Percentiles rank a stretch among this genome's conserved stretches.
These are phyloP conservation scores for Champsocephalus esox DNA, from an alignment of 2,797 vertebrate species.

Conservation along the genomic window DNA sequence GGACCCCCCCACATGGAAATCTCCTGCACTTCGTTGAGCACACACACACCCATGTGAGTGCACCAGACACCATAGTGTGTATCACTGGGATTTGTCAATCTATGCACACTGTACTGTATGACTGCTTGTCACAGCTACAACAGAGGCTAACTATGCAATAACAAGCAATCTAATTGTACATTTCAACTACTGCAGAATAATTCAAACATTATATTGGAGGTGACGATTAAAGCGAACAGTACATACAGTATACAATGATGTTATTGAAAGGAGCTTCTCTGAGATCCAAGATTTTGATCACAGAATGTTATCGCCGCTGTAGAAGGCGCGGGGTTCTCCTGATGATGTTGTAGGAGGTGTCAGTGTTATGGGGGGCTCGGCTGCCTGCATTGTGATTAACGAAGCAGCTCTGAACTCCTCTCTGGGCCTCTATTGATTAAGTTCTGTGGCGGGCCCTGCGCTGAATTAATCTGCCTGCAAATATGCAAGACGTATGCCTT, in stretches of 20 bases:
- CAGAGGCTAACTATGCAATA: too few species aligned
- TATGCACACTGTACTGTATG: neutral
- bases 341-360: slow-evolving; percentile 74
- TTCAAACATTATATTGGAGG: slow-evolving; percentile 1
- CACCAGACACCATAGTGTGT: neutral
- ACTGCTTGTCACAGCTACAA: slow-evolving; percentile 9
- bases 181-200: slow-evolving; percentile 5
- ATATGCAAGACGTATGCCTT: slow-evolving; percentile 74
- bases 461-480: slow-evolving; percentile 76
- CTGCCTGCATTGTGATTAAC: slow-evolving; percentile 77
- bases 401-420: slow-evolving; percentile 69
- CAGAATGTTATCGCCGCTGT: slow-evolving; percentile 58
- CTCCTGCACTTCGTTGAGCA: slow-evolving; percentile 33
- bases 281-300: slow-evolving; percentile 24
- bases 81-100: slow-evolving; percentile 11
- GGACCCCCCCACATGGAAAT: slow-evolving; percentile 32
- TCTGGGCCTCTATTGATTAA: slow-evolving; percentile 76
- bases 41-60: slow-evolving; percentile 7
- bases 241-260: slow-evolving; percentile 8
- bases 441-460: slow-evolving; percentile 35
- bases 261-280: slow-evolving; percentile 34
- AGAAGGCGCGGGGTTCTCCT: slow-evolving; percentile 43
- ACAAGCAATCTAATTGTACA: neutral
- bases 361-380: slow-evolving; percentile 54
- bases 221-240: neutral